Base-by-base conservation (phyloP, 1,140 invertebrate genomes). In the Solenopsis fugax region DNA sequence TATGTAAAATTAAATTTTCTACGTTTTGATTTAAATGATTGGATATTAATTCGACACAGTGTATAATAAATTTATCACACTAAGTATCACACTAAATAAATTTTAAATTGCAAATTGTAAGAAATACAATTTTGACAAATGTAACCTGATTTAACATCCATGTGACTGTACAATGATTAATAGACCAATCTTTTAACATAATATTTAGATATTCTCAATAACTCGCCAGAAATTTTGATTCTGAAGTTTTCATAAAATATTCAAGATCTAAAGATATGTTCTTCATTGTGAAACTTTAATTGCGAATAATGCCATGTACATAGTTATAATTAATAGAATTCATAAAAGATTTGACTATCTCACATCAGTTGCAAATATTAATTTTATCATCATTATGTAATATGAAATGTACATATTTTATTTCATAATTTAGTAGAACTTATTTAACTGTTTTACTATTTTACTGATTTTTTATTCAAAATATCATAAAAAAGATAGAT, bases 1-100 rank as follows among this genome's bases (percentile, higher is more conserved):
- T 82, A n/a, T n/a, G n/a, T n/a, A n/a, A n/a, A n/a, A n/a, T n/a
- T 72, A 45, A 78, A 71, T 72, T 58, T 71, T 65, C 29, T 78
- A 52, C 7, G 5, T 37, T 73, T 82, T 60, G 18, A 60, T 82
- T 72, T 48, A 56, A 56, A 56, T 80, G 10, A 82, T 82, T 82
- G 58, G 37, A 69, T 34, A 56, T 81, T 67, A 67, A 81, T 29
- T 58, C 4, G 16, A 71, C 7, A 34, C 12, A 18, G n/a, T 41
- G 10, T 78, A 21, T 13, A 65, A 76, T 24, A 75, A 41, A 64
- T 64, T 48, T 78, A 37, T 75, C 58, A 41, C 12, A 65, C 13
- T 24, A 78, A 65, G 4, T 78, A 37, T 75, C 58, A 41, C 12
- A 65, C 13, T 24, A 78, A 65, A 37, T 52, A 78, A 78, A 37